Base-by-base conservation (phyloP, 1,140 invertebrate species). In the Coptotermes formosanus region DNA sequence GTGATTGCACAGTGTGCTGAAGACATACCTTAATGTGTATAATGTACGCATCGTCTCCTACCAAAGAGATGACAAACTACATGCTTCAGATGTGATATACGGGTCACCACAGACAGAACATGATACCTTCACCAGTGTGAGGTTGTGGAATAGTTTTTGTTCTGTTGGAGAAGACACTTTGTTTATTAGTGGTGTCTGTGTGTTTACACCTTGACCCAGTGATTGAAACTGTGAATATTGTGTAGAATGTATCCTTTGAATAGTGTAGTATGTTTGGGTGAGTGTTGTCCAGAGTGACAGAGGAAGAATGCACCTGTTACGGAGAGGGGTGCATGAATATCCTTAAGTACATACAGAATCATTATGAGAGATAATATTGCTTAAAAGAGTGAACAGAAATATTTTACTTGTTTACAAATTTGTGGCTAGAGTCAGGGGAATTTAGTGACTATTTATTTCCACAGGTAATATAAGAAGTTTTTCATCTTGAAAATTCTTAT, bases 391-490 rank as follows among this genome's bases (percentile, higher is more conserved):
- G 44, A 83, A 83, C 48, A 52, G 43, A 83, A 83, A 83, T 83
- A 83, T 83, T 83, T 83, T 83, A 83, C 3, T 43, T 83, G 82
- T 83, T 83, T 83, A 83, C 64, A 75, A 30, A 75, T 8, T 75
- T 75, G 9, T 75, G 64, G n/a, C 64, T 30, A n/a, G 64, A 75
- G n/a, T 55, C 52, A 19, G 52, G 52, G 52, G 52, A 55, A 21
- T n/a, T n/a, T 30, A 25, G 64, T 16, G n/a, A 75, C 25, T 75
- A n/a, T 75, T 75, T 75, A 75, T 75, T 75, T 75, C 64, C n/a
- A 75, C n/a, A 75, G 19, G 1, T 55, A 55, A 55, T 55, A 4
- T 21, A 55, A 38, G 52, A 55, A 55, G 16, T 19, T 55, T 55
- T 55, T 55, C 52, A 12, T 55, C 19, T 55, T 55, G 52, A 55